Percentiles rank a stretch among this genome's conserved stretches.
Conservation (phyloP, 2,888 invertebrate species). For the Eupithecia inturbata region DNA sequence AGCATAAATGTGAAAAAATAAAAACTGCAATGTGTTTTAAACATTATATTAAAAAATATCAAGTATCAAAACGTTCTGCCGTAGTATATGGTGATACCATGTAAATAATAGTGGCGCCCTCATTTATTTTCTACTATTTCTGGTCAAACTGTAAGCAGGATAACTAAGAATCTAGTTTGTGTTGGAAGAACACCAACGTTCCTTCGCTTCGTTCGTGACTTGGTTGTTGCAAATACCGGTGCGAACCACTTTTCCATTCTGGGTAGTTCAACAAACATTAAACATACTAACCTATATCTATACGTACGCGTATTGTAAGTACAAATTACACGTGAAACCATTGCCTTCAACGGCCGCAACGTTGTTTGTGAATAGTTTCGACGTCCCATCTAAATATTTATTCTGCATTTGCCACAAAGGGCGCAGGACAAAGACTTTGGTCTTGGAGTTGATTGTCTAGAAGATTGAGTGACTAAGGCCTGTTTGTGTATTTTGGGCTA, state of each 20-base stretch:
- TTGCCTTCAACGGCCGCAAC: neutral
- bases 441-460: conserved; percentile 33
- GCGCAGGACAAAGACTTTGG: conserved; percentile 30
- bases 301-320: neutral
- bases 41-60: no score
- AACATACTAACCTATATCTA: neutral
- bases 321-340: conserved; percentile 1
- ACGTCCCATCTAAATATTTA: conserved; percentile 15
- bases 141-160: no score
- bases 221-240: neutral
- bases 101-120: no score
- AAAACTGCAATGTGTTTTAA: no score
- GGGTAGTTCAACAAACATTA: neutral
- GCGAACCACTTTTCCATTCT: neutral
- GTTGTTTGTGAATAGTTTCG: conserved; percentile 16
- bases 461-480: conserved; percentile 32
- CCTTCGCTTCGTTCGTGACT: neutral
- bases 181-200: neutral
- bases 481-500: conserved; percentile 37
- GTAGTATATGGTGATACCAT: no score
- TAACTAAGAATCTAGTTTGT: neutral
- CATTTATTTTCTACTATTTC: no score
- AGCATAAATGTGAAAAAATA: no score
- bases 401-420: conserved; percentile 24
- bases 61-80: no score